Base-by-base conservation (phyloP, 1,140 invertebrate genomes). In the Antheraea pernyi region DNA sequence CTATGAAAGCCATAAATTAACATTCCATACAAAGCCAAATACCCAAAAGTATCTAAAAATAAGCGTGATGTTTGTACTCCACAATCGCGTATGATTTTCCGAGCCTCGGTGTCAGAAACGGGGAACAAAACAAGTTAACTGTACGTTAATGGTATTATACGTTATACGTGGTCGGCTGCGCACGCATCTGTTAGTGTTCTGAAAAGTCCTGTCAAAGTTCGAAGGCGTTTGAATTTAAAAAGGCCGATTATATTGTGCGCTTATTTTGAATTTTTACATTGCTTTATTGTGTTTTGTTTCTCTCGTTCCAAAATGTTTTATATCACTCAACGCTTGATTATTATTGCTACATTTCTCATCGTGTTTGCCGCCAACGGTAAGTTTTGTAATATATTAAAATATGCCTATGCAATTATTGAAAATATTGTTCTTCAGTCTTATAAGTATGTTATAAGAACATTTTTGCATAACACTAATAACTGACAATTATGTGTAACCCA, bases 1-100 rank as follows among this genome's bases (percentile, higher is more conserved):
- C 46, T 53, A 16, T 53, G 46, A 65, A 46, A 19, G 46, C 63
- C 13, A 18, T 42, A 78, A 61, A 78, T 77, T 84, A 80, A 85
- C 84, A 89, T 89, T 83, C 86, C 85, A 75, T 78, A 74, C 65
- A 74, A 67, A 65, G 71, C 69, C 60, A 76, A 67, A 39, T 36
- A 37, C 67, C 19, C 77, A 77, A 79, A 72, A 67, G 69, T 76
- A 19, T 84, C 89, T 91, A 91, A 90, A 91, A 89, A 91, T 91
- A 91, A 90, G 80, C 82, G 76, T 91, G 88, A 89, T 91, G 89
- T 86, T 90, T 87, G 88, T 77, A 72, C 72, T 81, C 76, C 82
- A 83, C 79, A 79, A 81, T 79, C 68, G 77, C 78, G 83, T 80
- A 76, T 81, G 79, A 82, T 88, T 86, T 65, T 88, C 72, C 73